Conservation (phyloP, 2,113 vertebrate genomes). For the Coptodon rendalli region DNA sequence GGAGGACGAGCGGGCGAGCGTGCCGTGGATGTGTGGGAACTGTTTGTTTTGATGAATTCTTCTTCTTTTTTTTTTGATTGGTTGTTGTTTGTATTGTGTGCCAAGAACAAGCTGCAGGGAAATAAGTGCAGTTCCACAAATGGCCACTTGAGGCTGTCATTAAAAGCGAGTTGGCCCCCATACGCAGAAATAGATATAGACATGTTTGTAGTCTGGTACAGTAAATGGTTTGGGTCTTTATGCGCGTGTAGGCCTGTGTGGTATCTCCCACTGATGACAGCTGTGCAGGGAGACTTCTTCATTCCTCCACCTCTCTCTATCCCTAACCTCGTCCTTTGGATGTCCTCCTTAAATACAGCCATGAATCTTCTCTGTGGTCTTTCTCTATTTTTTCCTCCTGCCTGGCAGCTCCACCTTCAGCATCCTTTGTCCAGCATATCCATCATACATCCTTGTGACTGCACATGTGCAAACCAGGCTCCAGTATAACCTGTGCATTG, state of each 20-base stretch:
- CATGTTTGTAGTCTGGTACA: background rate
- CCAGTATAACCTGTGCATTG: background rate
- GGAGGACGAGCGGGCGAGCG: background rate
- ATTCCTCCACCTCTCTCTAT: background rate
- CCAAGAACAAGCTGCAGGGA: background rate
- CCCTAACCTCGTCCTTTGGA: background rate
- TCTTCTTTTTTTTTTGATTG: background rate
- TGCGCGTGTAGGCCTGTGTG: background rate
- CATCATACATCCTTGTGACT: background rate
- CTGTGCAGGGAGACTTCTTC: background rate
- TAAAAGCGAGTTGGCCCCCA: background rate
- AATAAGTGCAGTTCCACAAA: background rate
- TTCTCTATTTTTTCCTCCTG: background rate
- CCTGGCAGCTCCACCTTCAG: background rate
- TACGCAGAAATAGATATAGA: background rate
- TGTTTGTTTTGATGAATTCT: constrained; percentile 1
- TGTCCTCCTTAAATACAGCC: background rate
- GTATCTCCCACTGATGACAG: background rate
- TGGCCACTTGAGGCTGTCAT: background rate
- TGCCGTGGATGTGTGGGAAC: constrained; percentile 6
- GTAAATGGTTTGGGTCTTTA: background rate
- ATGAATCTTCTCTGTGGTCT: background rate
- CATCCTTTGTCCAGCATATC: background rate
- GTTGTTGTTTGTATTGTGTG: background rate
- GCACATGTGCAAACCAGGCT: background rate